Base-by-base conservation (phyloP, 2,888 invertebrate genomes). In the Thalpophila matura region DNA sequence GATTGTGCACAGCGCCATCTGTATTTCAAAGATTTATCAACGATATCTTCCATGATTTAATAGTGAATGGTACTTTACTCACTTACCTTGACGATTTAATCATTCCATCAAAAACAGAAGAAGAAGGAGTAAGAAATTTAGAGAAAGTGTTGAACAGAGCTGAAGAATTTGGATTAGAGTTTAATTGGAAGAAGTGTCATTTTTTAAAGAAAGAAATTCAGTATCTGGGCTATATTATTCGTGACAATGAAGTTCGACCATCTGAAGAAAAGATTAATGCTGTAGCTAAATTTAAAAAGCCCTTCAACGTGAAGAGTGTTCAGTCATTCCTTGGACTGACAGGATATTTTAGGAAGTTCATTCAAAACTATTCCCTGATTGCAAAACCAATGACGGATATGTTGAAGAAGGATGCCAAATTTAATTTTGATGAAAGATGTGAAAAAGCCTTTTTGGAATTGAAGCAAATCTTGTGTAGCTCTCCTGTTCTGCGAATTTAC, bases 181-280 rank as follows among this genome's bases (percentile, higher is more conserved):
- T 78, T 40, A 87, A 87, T 26, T 82, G 72, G 76, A 82, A 83
- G 26, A 89, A 89, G 68, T 87, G 86, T 51, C 78, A 86, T n/a
- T 84, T 90, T 56, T 14, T 88, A 22, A 66, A 81, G 31, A 72
- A 43, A 50, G 58, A 43, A 20, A 45, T 64, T 4, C 62, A 81
- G 55, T 82, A 82, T 62, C 37, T 82, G 0, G 83, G 82, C 6
- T 68, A 79, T 31, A 57, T 74, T 1, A 64, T 81, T 20, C 0
- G 35, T 0, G 58, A 75, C 20, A 50, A 58, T 27, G 60, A 68
- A 57, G 60, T 79, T 3, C n/a, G 62, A 33, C 78, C 77, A 3
- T 73, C 76, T 12, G 14, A 53, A 43, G 58, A 64, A 1, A 77
- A 77, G 38, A 72, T 61, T 4, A 42, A 37, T 3, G 76, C 78